Evolutionary conservation across 1,140 invertebrate species (phyloP).

Genomic region (Drosophila punjabiensis): DNA sequence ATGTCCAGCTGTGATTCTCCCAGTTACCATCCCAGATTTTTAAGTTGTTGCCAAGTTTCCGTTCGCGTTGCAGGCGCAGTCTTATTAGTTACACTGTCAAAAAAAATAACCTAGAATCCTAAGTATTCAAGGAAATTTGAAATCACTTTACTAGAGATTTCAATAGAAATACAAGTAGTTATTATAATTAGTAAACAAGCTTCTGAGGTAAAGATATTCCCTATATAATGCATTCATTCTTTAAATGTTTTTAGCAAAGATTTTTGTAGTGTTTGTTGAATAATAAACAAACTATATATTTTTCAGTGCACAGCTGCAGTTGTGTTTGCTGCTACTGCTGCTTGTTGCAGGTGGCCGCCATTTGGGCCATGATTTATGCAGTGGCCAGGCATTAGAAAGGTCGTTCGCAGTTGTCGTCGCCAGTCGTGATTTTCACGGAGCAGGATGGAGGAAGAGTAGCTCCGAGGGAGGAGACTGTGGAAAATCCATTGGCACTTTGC

Average conservation of each 20-base stretch:
- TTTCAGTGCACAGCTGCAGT: slow-evolving; percentile 9
- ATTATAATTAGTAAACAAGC: neutral
- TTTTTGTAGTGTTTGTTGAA: too few relatives aligned
- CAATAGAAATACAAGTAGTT: neutral
- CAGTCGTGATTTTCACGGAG: slow-evolving; percentile 34
- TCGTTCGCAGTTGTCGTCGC: slow-evolving; percentile 55
- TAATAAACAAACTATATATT: neutral
- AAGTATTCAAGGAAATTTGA: too few relatives aligned
- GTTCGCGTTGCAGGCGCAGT: slow-evolving; percentile 29
- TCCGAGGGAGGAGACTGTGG: neutral
- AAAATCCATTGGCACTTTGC: slow-evolving; percentile 27
- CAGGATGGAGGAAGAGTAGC: neutral
- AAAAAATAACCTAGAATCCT: neutral
- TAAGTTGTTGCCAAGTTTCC: slow-evolving; percentile 38
- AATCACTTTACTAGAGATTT: neutral
- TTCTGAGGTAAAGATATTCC: neutral
- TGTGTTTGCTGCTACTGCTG: slow-evolving; percentile 21
- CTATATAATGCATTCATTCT: neutral
- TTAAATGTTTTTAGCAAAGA: neutral
- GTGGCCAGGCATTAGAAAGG: slow-evolving; percentile 54
- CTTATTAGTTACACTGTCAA: slow-evolving; percentile 13
- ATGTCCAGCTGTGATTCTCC: slow-evolving; percentile 45
- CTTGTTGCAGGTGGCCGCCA: slow-evolving; percentile 46
- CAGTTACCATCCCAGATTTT: slow-evolving; percentile 12
- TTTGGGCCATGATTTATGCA: slow-evolving; percentile 56